Percentiles rank a stretch among this genome's conserved stretches.
These are phyloP conservation scores for Bursaphelenchus okinawaensis DNA, from an alignment of 2,888 invertebrate genomes.

Conservation along the genomic window DNA sequence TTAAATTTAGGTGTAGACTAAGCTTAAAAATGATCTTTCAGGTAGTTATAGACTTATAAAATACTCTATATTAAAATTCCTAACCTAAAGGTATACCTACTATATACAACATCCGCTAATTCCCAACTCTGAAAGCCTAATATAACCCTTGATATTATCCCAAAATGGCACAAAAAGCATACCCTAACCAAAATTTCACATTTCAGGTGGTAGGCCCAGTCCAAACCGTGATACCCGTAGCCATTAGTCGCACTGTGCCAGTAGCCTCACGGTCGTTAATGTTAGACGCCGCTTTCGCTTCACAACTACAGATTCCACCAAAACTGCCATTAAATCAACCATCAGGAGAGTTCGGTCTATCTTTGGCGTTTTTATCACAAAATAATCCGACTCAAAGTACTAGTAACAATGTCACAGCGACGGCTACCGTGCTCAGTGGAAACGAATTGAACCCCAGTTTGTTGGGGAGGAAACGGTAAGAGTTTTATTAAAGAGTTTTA, in stretches of 20 bases:
- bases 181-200: neutral
- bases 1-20: too few relatives aligned
- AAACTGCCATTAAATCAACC: neutral
- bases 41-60: too few relatives aligned
- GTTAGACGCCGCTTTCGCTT: neutral
- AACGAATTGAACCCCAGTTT: constrained; percentile 3
- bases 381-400: neutral
- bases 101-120: too few relatives aligned
- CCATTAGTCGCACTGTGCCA: constrained; percentile 22
- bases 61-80: too few relatives aligned
- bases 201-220: constrained; percentile 34
- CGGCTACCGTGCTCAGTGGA: constrained; percentile 4
- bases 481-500: neutral
- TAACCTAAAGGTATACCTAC: too few relatives aligned
- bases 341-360: neutral
- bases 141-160: too few relatives aligned
- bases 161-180: too few relatives aligned
- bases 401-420: constrained; percentile 10
- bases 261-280: constrained; percentile 16
- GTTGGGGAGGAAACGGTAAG: constrained; percentile 2
- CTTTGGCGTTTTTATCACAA: constrained; percentile 5
- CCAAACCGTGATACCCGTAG: constrained; percentile 38
- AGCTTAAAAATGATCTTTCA: too few relatives aligned
- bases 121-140: too few relatives aligned
- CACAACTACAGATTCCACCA: neutral